Percentiles rank a stretch among this genome's conserved stretches.
Conservation (phyloP, 2,797 vertebrate genomes). For the Holocentrus rufus region DNA sequence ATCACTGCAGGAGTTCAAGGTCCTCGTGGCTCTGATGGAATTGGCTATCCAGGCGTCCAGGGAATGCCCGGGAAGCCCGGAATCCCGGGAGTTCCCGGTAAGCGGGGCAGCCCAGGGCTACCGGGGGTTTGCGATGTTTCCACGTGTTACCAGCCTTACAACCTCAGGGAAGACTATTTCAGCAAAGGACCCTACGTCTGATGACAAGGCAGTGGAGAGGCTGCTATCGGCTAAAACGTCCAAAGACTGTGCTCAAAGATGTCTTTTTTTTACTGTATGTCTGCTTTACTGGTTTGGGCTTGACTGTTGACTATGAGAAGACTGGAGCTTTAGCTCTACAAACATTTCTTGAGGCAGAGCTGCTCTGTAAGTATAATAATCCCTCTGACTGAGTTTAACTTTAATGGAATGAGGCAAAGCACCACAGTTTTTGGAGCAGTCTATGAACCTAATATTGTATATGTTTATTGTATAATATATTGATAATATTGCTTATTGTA, state of each 20-base stretch:
- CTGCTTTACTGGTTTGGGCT: slow-evolving; percentile 25
- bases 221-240: slow-evolving; percentile 26
- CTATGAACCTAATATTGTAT: no score
- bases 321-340: neutral
- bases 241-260: slow-evolving; percentile 11
- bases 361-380: slow-evolving; percentile 34
- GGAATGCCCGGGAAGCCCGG: slow-evolving; percentile 82
- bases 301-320: slow-evolving; percentile 36
- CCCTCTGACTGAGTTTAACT: slow-evolving; percentile 26
- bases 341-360: no score
- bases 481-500: no score
- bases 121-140: slow-evolving; percentile 84
- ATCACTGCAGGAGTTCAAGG: slow-evolving; percentile 78
- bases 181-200: slow-evolving; percentile 86
- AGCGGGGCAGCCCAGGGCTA: slow-evolving; percentile 76
- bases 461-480: no score
- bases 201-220: slow-evolving; percentile 19
- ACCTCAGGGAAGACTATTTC: slow-evolving; percentile 81
- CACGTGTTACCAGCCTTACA: slow-evolving; percentile 83
- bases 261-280: slow-evolving; percentile 54
- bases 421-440: no score
- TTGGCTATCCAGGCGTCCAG: slow-evolving; percentile 78
- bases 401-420: neutral
- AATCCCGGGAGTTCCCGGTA: slow-evolving; percentile 76
- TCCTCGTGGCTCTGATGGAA: slow-evolving; percentile 80